phyloP scores from a whole-genome alignment of 1,140 invertebrate genomes.

The Forficula auricularia region DNA sequence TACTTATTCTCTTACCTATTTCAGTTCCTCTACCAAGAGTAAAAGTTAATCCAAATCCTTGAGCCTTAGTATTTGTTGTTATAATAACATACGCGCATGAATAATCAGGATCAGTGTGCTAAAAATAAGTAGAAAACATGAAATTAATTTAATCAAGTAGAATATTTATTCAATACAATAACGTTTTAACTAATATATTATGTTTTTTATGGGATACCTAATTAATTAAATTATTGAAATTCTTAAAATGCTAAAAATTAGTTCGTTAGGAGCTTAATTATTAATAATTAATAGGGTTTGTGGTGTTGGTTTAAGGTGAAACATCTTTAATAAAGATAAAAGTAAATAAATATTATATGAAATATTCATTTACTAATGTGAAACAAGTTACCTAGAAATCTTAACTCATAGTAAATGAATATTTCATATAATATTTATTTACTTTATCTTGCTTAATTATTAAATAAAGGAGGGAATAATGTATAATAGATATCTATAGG shows the following conservation, averaged over 20 bases:
- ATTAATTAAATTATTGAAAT: background rate
- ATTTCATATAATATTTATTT: no score
- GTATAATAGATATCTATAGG: no score
- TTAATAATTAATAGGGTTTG: background rate
- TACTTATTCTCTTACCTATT: constrained; percentile 45
- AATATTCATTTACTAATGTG: no score
- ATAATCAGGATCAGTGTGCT: constrained; percentile 79
- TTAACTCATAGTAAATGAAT: no score
- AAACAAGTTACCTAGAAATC: no score
- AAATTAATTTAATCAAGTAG: background rate
- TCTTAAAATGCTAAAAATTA: background rate
- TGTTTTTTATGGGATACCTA: no score
- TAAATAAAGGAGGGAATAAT: no score
- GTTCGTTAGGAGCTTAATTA: background rate
- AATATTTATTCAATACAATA: background rate
- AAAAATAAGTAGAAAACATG: constrained; percentile 17
- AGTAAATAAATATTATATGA: no score
- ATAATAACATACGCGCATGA: constrained; percentile 74
- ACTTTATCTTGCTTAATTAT: no score
- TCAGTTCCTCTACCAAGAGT: constrained; percentile 73
- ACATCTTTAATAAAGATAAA: no score
- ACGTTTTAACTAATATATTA: background rate
- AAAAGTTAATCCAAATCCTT: constrained; percentile 70
- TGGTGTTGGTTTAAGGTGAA: constrained; percentile 5
- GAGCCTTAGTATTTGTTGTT: constrained; percentile 37